Evolutionary conservation across 2,113 vertebrate species (phyloP).

Genomic region (Scytalopus superciliaris): DNA sequence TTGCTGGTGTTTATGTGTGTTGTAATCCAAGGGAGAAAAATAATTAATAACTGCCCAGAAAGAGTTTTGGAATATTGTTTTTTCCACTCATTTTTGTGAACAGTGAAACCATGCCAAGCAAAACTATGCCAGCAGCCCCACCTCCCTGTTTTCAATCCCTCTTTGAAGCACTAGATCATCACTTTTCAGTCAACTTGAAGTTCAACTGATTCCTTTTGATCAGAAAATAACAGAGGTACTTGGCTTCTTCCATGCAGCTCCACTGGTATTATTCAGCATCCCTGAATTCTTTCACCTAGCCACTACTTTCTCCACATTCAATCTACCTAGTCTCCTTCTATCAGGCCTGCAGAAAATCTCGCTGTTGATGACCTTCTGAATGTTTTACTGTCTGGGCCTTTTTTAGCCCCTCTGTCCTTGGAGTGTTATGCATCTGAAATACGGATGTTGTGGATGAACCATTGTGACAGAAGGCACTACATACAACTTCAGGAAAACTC

Average conservation of each 20-base stretch:
- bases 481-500: neutral
- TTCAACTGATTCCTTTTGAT: neutral
- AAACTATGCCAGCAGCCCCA: neutral
- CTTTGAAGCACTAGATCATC: neutral
- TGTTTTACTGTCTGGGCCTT: neutral
- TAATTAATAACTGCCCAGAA: neutral
- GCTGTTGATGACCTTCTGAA: neutral
- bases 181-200: neutral
- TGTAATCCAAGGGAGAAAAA: constrained; percentile 6
- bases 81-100: neutral
- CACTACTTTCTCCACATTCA: neutral
- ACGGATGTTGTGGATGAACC: neutral
- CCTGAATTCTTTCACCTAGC: neutral
- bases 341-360: neutral
- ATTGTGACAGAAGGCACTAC: neutral
- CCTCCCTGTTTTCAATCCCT: neutral
- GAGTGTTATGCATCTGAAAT: neutral
- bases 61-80: neutral
- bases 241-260: neutral
- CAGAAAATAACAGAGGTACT: neutral
- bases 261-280: neutral
- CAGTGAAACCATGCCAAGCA: constrained; percentile 6
- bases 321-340: neutral
- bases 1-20: neutral
- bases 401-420: neutral